Evolutionary conservation across 2,797 vertebrate species (phyloP).

Genomic region (Tragelaphus oryx): DNA sequence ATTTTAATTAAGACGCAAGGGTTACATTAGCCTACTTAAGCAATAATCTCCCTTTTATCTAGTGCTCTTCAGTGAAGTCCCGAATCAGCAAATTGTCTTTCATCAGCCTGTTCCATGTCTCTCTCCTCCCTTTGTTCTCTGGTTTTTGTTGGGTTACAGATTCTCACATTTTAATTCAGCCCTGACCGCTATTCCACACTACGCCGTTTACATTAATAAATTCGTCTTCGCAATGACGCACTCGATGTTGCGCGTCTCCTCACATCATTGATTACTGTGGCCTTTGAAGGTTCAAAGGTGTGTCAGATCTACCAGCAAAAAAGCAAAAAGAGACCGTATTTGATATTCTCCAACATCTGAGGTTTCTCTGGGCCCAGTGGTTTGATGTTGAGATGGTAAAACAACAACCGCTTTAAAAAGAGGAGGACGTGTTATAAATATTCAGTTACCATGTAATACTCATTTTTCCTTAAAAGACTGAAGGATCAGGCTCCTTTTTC

Average conservation of each 20-base stretch:
- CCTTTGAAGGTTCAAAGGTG: constrained; percentile 69
- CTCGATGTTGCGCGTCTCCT: neutral
- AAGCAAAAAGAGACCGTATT: neutral
- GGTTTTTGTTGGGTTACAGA: constrained; percentile 9
- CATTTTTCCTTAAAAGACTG: constrained; percentile 13
- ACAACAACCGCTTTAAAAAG: constrained; percentile 42
- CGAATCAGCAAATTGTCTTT: constrained; percentile 38
- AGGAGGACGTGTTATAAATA: constrained; percentile 12
- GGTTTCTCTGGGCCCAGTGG: constrained; percentile 20
- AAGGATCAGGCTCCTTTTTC: neutral
- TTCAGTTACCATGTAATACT: neutral
- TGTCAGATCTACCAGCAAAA: constrained; percentile 55
- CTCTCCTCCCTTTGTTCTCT: constrained; percentile 43
- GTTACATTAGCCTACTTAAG: constrained; percentile 26
- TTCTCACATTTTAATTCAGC: constrained; percentile 46
- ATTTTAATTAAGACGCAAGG: constrained; percentile 65
- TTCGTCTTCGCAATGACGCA: neutral
- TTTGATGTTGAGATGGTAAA: constrained; percentile 57
- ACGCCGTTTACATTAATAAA: constrained; percentile 40
- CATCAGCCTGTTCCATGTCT: neutral
- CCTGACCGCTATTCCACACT: neutral
- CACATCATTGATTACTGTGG: constrained; percentile 6
- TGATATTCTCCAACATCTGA: constrained; percentile 54
- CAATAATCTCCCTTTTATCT: constrained; percentile 34
- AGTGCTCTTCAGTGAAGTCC: neutral